Evolutionary conservation across 1,140 invertebrate genomes (phyloP).

Genomic region (Drosophila tristis): DNA sequence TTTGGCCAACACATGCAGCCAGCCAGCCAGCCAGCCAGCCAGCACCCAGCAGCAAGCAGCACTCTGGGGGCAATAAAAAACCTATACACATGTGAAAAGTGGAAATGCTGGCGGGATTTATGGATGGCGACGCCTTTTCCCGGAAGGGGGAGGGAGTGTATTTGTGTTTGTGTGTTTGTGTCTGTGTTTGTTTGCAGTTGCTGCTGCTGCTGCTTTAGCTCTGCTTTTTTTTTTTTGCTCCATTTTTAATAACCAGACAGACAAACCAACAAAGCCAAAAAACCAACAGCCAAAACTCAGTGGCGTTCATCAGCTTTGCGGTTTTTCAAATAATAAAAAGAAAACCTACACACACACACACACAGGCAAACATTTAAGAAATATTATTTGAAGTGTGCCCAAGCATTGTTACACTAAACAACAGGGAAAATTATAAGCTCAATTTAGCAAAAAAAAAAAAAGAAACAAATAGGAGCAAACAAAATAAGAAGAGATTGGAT

Average conservation of each 20-base stretch:
- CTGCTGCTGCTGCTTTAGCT: slow-evolving; percentile 19
- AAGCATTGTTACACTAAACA: slow-evolving; percentile 18
- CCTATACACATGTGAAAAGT: slow-evolving; percentile 79
- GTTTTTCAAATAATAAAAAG: slow-evolving; percentile 47
- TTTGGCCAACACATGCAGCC: slow-evolving; percentile 41
- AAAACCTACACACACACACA: slow-evolving; percentile 19
- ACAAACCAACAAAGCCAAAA: slow-evolving; percentile 58
- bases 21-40: slow-evolving; percentile 11
- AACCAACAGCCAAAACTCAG: slow-evolving; percentile 45
- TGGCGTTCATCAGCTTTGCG: slow-evolving; percentile 55
- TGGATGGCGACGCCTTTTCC: slow-evolving; percentile 56
- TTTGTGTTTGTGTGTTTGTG: not conserved
- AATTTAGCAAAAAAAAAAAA: not conserved
- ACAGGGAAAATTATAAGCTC: not conserved
- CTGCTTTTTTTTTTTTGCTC: slow-evolving; percentile 22
- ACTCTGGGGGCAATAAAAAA: slow-evolving; percentile 70
- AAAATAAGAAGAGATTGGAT: too few species aligned
- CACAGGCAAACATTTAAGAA: slow-evolving; percentile 28
- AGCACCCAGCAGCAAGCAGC: not conserved
- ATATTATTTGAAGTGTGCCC: slow-evolving; percentile 40
- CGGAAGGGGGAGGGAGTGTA: too few species aligned
- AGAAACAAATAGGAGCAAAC: too few species aligned
- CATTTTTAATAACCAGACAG: slow-evolving; percentile 76
- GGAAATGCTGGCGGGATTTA: slow-evolving; percentile 73
- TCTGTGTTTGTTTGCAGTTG: slow-evolving; percentile 41